Evolutionary conservation across 1,140 invertebrate species (phyloP), one percentile per base, ranked within the genome.

Genomic region (Zaprionus davidi): DNA sequence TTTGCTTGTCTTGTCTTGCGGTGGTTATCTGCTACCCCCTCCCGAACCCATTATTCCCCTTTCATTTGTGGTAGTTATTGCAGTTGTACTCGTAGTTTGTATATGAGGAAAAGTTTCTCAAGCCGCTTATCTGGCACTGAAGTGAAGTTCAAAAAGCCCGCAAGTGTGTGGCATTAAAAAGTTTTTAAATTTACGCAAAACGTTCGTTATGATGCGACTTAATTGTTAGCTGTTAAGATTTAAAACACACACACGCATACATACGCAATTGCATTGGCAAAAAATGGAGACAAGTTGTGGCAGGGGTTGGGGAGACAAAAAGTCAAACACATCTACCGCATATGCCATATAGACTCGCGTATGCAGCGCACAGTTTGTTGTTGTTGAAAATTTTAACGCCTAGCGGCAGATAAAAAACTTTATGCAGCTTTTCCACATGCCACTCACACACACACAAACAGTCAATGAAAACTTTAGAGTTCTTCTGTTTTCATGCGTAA

Each of bases 161-260:
- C 84, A 88, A 88, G 84, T 88, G 84, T 88, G 85, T 88, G 84
- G 84, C 87, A 88, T 90, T 88, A 90, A 88, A 88, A 88, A 90
- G 53, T 88, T 88, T 80, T 64, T 59, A 88, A 84, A 87, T 81
- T 79, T 88, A 84, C 78, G 78, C 78, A 81, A 71, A 90, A 79
- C 75, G 81, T 88, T 88, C 69, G 84, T 84, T 90, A 88, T 78
- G 76, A 67, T 90, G 81, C 85, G 85, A 90, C 84, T 88, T 88
- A 88, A 88, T 88, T 88, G 84, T 88, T 90, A 71, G 84, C 85
- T 88, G 85, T 84, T 76, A 90, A 88, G 85, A 90, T 83, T 87
- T 87, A 88, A 81, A 70, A 87, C 17, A 55, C 12, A 49, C 11
- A 73, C 44, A 53, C 22, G 24, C 41, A 53, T 12, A 22, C 11